A percentile compares a stretch with the other conserved stretches of the same genome.
phyloP scores from a whole-genome alignment of 2,797 vertebrate species.

The Acipenser transmontanus region DNA sequence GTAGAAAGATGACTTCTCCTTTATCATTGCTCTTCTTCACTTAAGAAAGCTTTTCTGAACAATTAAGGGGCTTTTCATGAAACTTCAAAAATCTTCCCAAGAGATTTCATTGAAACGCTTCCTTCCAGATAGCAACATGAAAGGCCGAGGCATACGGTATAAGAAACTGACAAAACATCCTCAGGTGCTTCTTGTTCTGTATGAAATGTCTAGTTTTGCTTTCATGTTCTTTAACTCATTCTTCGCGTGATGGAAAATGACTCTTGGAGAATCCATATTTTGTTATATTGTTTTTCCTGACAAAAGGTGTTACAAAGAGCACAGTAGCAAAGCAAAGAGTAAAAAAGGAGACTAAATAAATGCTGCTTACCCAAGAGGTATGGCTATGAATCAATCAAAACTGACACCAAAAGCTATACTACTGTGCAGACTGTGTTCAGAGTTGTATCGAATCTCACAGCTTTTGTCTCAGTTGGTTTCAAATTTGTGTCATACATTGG shows the following conservation, averaged over 20 bases:
- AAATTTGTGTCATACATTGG: conserved; percentile 99
- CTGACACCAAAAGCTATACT: conserved; percentile 78
- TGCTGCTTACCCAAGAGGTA: conserved; percentile 67
- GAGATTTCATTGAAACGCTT: conserved; percentile 51
- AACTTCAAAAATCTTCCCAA: conserved; percentile 49
- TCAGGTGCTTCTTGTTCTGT: conserved; percentile 39
- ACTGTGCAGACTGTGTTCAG: conserved; percentile 99
- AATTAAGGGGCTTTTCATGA: conserved; percentile 51
- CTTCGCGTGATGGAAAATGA: conserved; percentile 5
- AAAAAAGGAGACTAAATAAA: conserved; percentile 58
- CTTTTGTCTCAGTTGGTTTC: conserved; percentile 97
- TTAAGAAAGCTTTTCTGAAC: conserved; percentile 56
- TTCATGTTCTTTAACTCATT: conserved; percentile 18
- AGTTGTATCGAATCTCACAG: conserved; percentile 95
- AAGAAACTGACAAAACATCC: conserved; percentile 41
- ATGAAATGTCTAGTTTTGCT: conserved; percentile 33
- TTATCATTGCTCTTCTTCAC: conserved; percentile 54
- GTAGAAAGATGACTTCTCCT: conserved; percentile 22
- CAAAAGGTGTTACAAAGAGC: conserved; percentile 48
- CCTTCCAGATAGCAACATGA: conserved; percentile 48
- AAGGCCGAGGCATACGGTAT: conserved; percentile 49
- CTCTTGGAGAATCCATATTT: background rate
- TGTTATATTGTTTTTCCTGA: conserved; percentile 31
- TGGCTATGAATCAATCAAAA: conserved; percentile 62
- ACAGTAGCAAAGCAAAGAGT: conserved; percentile 56